A percentile compares a stretch with the other conserved stretches of the same genome.
phyloP scores from a whole-genome alignment of 2,113 vertebrate genomes.

The Entosphenus tridentatus region DNA sequence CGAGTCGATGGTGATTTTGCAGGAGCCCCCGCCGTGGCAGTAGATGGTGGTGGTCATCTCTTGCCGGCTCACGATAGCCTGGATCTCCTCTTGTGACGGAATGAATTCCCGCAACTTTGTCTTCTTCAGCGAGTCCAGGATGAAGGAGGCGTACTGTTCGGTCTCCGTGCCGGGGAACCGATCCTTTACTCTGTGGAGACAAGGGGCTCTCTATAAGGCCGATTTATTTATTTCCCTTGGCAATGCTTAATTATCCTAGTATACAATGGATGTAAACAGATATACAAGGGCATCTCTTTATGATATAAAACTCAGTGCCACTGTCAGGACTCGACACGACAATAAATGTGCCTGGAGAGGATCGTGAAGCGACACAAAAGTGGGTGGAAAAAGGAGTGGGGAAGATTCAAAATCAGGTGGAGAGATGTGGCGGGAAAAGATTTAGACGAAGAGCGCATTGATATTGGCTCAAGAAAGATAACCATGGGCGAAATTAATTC shows the following conservation, averaged over 20 bases:
- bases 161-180: conserved; percentile 46
- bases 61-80: conserved; percentile 48
- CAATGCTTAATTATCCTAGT: neutral
- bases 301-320: neutral
- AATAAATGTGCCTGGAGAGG: no score
- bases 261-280: neutral
- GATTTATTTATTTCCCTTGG: neutral
- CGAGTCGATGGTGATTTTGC: conserved; percentile 77
- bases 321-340: no score
- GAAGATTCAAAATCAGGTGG: no score
- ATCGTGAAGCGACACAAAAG: no score
- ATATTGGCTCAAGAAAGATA: no score
- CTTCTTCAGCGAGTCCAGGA: conserved; percentile 55
- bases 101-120: conserved; percentile 64
- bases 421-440: no score
- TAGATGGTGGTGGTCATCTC: conserved; percentile 76
- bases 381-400: no score
- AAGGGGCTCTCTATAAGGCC: conserved; percentile 4
- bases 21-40: conserved; percentile 69
- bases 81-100: conserved; percentile 67
- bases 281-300: neutral
- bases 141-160: conserved; percentile 47
- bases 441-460: no score
- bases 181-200: conserved; percentile 35
- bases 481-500: no score